phyloP scores from a whole-genome alignment of 2,888 invertebrate genomes.

The Limnephilus lunatus region DNA sequence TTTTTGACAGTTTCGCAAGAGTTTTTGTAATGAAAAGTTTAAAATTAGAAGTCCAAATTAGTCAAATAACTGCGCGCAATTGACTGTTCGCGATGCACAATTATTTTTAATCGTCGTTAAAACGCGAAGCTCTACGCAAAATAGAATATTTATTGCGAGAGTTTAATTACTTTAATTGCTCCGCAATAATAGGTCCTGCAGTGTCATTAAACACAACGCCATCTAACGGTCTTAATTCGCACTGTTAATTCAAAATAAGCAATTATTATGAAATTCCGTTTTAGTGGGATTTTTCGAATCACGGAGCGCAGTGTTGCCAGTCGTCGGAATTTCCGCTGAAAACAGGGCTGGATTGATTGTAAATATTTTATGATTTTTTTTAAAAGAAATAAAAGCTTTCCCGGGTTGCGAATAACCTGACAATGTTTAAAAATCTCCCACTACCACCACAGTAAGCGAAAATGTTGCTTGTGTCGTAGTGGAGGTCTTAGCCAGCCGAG shows the following conservation, averaged over 20 bases:
- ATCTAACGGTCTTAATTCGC: slow-evolving; percentile 40
- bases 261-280: slow-evolving; percentile 58
- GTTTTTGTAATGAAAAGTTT: not conserved
- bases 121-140: not conserved
- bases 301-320: slow-evolving; percentile 28
- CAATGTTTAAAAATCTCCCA: too few relatives aligned
- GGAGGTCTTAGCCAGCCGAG: too few relatives aligned
- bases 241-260: slow-evolving; percentile 53
- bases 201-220: slow-evolving; percentile 36
- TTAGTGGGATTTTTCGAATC: slow-evolving; percentile 53
- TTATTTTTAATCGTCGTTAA: slow-evolving; percentile 26
- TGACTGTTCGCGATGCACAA: slow-evolving; percentile 20
- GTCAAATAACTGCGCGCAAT: not conserved
- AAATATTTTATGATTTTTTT: not conserved
- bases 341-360: not conserved
- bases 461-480: too few relatives aligned
- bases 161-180: slow-evolving; percentile 25
- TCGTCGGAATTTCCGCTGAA: not conserved
- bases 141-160: not conserved
- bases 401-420: too few relatives aligned
- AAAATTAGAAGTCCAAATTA: not conserved
- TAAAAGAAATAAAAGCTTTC: too few relatives aligned
- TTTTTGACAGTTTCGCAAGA: too few relatives aligned
- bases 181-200: slow-evolving; percentile 34
- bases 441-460: too few relatives aligned